Evolutionary conservation across 1,140 invertebrate species (phyloP), one percentile per base, ranked within the genome.

Genomic region (Oryctes rhinoceros): DNA sequence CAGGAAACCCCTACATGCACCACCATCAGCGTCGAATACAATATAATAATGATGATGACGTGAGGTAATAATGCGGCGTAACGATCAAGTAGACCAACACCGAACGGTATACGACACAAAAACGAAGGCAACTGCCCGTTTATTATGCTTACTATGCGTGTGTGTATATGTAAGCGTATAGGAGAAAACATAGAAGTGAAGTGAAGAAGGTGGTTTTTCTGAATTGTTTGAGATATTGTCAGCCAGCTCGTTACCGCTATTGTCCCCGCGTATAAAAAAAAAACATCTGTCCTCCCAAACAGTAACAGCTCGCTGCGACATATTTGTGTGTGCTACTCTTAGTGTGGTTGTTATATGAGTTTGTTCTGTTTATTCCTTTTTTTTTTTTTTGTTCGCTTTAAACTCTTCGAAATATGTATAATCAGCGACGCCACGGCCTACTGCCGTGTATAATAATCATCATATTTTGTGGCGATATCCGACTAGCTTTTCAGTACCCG

Each of bases 271-370:
- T 71, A 15, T 71, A 71, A 71, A 18, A 37, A n/a, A 30, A 71
- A 71, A 71, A 80, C 65, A 71, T 71, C 65, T 71, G 65, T 71
- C 65, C 65, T 71, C 65, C 65, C 65, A 71, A 71, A 71, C 65
- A 35, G 24, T 11, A 67, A 59, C 53, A 18, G 53, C 53, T 71
- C 24, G 24, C 20, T 37, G 35, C 65, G 65, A 71, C 13, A 15
- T 71, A 71, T 71, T 35, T 71, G 65, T 71, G 65, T 71, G 20
- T 15, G 7, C 24, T 71, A 30, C 15, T 62, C 20, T 62, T 5
- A n/a, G 53, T 62, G 53, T 15, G 39, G 39, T 44, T 5, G 39
- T 44, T 5, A 62, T 20, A 15, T 62, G 7, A 62, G 39, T 10
- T 44, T 44, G 39, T 44, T 44, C 53, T 62, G 53, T 5, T 18